Evolutionary conservation across 2,113 vertebrate genomes (phyloP).

Genomic region (Andinoacara biseriatus): DNA sequence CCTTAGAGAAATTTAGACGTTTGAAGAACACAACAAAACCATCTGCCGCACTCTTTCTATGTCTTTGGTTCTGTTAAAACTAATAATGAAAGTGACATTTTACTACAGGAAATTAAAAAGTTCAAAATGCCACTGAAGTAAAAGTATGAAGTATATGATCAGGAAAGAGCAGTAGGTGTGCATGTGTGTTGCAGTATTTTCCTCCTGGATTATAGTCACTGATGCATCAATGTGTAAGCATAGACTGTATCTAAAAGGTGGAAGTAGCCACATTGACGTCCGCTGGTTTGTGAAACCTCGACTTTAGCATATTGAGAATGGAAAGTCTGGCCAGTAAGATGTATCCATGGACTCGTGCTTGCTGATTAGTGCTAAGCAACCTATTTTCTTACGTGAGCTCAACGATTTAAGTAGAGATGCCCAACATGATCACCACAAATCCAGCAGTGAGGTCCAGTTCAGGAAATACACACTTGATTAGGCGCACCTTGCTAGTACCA

Average conservation of each 20-base stretch:
- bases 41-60: neutral
- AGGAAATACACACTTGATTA: neutral
- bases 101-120: neutral
- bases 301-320: neutral
- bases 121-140: neutral
- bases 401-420: neutral
- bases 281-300: neutral
- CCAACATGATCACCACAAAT: neutral
- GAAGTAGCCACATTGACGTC: neutral
- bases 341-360: too few relatives aligned
- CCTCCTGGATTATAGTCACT: neutral
- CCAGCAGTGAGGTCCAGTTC: neutral
- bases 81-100: neutral
- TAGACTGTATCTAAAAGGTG: neutral
- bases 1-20: conserved; percentile 12
- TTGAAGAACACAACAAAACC: conserved; percentile 22
- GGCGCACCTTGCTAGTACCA: too few relatives aligned
- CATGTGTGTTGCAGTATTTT: neutral
- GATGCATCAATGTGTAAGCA: neutral
- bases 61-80: neutral
- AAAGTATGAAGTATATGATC: neutral
- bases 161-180: neutral
- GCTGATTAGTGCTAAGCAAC: neutral
- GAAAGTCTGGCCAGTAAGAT: neutral
- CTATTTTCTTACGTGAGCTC: too few relatives aligned